These are phyloP conservation scores for Noctua fimbriata DNA, from an alignment of 2,888 invertebrate species.

Conservation along the genomic window DNA sequence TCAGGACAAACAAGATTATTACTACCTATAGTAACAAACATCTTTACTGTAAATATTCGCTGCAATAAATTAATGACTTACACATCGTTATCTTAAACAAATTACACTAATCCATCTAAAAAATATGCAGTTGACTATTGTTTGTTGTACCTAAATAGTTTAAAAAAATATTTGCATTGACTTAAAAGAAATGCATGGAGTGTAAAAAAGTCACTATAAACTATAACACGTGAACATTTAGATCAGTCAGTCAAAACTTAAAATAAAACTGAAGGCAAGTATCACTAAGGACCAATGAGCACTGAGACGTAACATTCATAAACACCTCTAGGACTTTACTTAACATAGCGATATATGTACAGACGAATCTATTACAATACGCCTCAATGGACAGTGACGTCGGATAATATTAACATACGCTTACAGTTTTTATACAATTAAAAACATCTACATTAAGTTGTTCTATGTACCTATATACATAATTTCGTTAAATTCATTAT, in stretches of 20 bases:
- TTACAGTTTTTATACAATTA: slow-evolving; percentile 71
- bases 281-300: slow-evolving; percentile 75
- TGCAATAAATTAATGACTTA: slow-evolving; percentile 77
- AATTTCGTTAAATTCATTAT: slow-evolving; percentile 80
- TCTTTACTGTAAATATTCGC: slow-evolving; percentile 59
- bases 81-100: slow-evolving; percentile 58
- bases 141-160: slow-evolving; percentile 78
- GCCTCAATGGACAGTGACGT: slow-evolving; percentile 61
- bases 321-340: slow-evolving; percentile 28
- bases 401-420: slow-evolving; percentile 62
- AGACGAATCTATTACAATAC: slow-evolving; percentile 47
- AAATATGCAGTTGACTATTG: slow-evolving; percentile 77
- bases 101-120: slow-evolving; percentile 76
- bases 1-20: slow-evolving; percentile 57
- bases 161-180: slow-evolving; percentile 78
- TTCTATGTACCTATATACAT: slow-evolving; percentile 81
- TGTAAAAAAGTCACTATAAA: slow-evolving; percentile 79
- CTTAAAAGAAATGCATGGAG: slow-evolving; percentile 80
- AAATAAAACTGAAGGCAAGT: slow-evolving; percentile 85
- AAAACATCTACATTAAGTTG: slow-evolving; percentile 63
- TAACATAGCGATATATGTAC: slow-evolving; percentile 32
- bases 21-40: slow-evolving; percentile 63
- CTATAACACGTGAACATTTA: slow-evolving; percentile 80
- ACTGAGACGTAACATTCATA: slow-evolving; percentile 61
- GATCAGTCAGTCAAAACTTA: slow-evolving; percentile 88